These are phyloP conservation scores for Valencia hispanica DNA, from an alignment of 2,797 vertebrate genomes.

Conservation along the genomic window DNA sequence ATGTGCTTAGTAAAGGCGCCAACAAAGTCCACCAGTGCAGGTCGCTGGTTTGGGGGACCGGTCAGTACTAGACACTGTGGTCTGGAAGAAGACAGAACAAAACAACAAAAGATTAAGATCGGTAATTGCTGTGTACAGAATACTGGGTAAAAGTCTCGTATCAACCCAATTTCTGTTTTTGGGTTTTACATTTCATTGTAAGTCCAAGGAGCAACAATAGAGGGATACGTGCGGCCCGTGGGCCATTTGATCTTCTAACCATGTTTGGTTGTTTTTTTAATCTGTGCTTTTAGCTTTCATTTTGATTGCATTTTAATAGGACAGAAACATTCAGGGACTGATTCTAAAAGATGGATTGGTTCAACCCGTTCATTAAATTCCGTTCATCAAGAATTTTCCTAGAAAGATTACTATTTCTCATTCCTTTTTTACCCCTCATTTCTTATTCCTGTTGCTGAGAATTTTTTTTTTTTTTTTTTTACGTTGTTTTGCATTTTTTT, in stretches of 20 bases:
- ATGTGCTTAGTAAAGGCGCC: slow-evolving; percentile 80
- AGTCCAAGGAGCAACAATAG: background rate
- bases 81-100: slow-evolving; percentile 45
- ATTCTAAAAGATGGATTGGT: background rate
- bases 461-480: too few species aligned
- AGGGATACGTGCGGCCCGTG: background rate
- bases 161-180: background rate
- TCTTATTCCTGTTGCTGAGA: background rate
- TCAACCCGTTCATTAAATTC: background rate
- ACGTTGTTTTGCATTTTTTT: too few species aligned
- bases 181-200: too few species aligned
- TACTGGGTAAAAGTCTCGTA: background rate
- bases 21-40: slow-evolving; percentile 83
- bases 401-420: too few species aligned
- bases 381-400: background rate
- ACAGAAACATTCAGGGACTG: background rate
- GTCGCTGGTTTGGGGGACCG: slow-evolving; percentile 76
- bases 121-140: background rate
- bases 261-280: background rate
- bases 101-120: background rate
- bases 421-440: background rate
- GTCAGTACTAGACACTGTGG: slow-evolving; percentile 84
- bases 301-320: background rate
- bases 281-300: background rate
- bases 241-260: background rate